Percentiles rank a stretch among this genome's conserved stretches.
phyloP scores from a whole-genome alignment of 1,140 invertebrate genomes.

The Euwallacea fornicatus region DNA sequence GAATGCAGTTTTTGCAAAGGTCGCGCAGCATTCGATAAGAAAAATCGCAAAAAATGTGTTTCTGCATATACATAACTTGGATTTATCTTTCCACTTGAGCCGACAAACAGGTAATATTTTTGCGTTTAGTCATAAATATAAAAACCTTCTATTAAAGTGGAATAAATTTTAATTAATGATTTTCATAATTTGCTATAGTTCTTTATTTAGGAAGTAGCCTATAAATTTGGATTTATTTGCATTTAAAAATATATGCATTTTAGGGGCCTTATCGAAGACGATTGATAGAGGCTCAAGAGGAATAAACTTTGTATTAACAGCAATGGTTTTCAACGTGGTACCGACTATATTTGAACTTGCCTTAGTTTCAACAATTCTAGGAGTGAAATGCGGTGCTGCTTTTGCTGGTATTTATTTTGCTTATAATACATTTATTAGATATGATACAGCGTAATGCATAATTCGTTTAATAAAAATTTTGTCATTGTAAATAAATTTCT shows the following conservation, averaged over 20 bases:
- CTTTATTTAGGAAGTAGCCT: no score
- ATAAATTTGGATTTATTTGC: no score
- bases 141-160: no score
- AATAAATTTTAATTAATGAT: no score
- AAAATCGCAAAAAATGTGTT: conserved; percentile 95
- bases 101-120: conserved; percentile 81
- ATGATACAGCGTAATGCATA: no score
- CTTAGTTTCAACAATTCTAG: conserved; percentile 88
- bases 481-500: no score
- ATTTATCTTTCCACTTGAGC: conserved; percentile 91
- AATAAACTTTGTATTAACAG: conserved; percentile 95
- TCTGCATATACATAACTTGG: conserved; percentile 93
- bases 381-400: conserved; percentile 71
- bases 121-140: neutral
- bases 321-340: conserved; percentile 97
- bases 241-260: conserved; percentile 16
- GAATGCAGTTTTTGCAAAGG: conserved; percentile 97
- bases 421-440: neutral
- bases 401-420: conserved; percentile 62
- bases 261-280: conserved; percentile 63
- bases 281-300: conserved; percentile 90
- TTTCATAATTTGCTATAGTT: no score
- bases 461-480: no score
- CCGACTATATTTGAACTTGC: conserved; percentile 95
- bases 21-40: conserved; percentile 96